Evolutionary conservation across 2,888 invertebrate genomes (phyloP).

Genomic region (Tiliacea aurago): DNA sequence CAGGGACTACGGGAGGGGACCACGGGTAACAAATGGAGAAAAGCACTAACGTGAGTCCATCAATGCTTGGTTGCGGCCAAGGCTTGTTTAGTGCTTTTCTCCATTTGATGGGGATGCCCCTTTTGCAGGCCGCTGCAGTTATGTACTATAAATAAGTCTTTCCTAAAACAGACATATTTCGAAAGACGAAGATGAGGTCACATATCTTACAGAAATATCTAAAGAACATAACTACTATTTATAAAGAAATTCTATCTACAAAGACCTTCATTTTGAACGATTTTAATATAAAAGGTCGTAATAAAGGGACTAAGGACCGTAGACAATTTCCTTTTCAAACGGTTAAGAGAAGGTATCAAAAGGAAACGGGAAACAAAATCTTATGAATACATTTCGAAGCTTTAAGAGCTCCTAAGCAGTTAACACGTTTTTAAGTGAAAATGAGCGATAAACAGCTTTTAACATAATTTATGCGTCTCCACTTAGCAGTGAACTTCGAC

Average conservation of each 20-base stretch:
- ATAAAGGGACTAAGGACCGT: conserved; percentile 1
- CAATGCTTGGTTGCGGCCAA: too few relatives aligned
- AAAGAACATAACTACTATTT: not conserved
- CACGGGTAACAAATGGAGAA: too few relatives aligned
- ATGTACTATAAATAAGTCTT: too few relatives aligned
- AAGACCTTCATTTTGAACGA: conserved; percentile 21
- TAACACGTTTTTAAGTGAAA: conserved; percentile 48
- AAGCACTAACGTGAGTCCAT: too few relatives aligned
- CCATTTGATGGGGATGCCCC: too few relatives aligned
- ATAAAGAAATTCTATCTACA: conserved; percentile 4
- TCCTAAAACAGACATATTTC: not conserved
- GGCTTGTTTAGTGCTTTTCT: too few relatives aligned
- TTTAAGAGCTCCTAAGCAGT: conserved; percentile 34
- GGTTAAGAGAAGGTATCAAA: conserved; percentile 26
- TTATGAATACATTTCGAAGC: conserved; percentile 44
- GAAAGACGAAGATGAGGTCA: not conserved
- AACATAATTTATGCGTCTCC: conserved; percentile 59
- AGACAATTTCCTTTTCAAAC: conserved; percentile 37
- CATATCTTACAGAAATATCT: not conserved
- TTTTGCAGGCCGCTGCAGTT: too few relatives aligned
- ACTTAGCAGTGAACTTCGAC: conserved; percentile 39
- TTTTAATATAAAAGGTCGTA: conserved; percentile 33
- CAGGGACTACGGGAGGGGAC: too few relatives aligned
- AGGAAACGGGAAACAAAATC: conserved; percentile 31
- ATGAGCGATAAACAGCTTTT: conserved; percentile 59